Percentiles rank a stretch among this genome's conserved stretches.
phyloP scores from a whole-genome alignment of 2,888 invertebrate species.

The Himalopsyche kuldschensis region DNA sequence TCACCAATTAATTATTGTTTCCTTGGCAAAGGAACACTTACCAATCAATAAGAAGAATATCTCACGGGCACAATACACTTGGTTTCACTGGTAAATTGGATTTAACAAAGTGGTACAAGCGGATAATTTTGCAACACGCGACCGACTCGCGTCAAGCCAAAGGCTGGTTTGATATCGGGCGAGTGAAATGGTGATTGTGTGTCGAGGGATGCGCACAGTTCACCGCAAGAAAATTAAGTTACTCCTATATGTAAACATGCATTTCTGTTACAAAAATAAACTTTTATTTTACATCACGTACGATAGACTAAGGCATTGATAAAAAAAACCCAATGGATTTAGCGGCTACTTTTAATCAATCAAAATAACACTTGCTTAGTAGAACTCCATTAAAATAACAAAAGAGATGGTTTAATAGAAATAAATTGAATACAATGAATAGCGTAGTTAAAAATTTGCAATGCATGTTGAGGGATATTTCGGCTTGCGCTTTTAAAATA shows the following conservation, averaged over 20 bases:
- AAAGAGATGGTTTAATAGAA: too few species aligned
- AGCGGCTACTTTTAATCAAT: too few species aligned
- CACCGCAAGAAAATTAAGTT: background rate
- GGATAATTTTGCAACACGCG: background rate
- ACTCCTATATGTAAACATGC: background rate
- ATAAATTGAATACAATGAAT: too few species aligned
- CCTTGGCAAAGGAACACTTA: background rate
- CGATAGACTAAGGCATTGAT: too few species aligned
- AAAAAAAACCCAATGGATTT: too few species aligned
- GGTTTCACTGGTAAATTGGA: background rate
- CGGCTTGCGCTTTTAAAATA: too few species aligned
- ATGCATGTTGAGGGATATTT: too few species aligned
- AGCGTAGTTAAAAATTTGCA: too few species aligned
- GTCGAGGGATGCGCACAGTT: background rate
- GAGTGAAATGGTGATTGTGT: background rate
- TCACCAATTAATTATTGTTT: background rate
- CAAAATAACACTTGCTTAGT: too few species aligned
- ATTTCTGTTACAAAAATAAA: background rate
- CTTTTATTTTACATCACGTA: too few species aligned
- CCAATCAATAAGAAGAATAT: background rate
- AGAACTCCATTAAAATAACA: too few species aligned
- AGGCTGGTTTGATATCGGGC: background rate
- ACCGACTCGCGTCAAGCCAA: background rate
- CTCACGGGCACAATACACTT: background rate
- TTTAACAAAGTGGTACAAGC: background rate